Evolutionary conservation across 2,797 vertebrate genomes (phyloP), one percentile per base, ranked within the genome.

Genomic region (Hyperoplus immaculatus): DNA sequence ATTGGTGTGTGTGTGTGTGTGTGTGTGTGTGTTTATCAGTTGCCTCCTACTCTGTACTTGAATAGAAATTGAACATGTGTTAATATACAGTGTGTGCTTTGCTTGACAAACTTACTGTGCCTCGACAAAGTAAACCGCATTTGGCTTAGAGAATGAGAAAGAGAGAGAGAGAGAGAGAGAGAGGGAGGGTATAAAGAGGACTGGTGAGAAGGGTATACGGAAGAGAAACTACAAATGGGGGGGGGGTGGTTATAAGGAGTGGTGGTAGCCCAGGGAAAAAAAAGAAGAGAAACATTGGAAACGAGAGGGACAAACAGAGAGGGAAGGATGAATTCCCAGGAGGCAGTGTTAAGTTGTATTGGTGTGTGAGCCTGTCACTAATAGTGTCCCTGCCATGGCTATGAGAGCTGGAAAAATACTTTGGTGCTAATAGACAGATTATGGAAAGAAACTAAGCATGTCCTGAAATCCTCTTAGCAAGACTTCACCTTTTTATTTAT

Each of bases 391-490:
- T 92, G 94, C 92, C 93, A 91, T 93, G 93, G 92, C 93, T 94
- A 93, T 94, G 93, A 93, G 91, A 93, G 92, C 93, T 93, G 88
- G 90, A 93, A 94, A 93, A 94, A 93, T 93, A 93, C 94, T 95
- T 94, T 93, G 93, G 93, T 94, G 93, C 93, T 95, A 95, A 95
- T 95, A 95, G 94, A 94, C 93, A 94, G 95, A 95, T 95, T 94
- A 95, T 94, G 91, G 93, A 94, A 93, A 93, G 93, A 95, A 95
- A 95, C 94, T 88, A 95, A 95, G 93, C 94, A 94, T 95, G 94
- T 94, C 94, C 91, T 88, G 87, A 95, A 96, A 95, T 95, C 94
- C 94, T 92, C 94, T 95, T 93, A 93, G 92, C 93, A 88, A 89
- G 90, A 88, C 92, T 89, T 86, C 86, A 86, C 81, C 89, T 87